Evolutionary conservation across 2,888 invertebrate species (phyloP).

Genomic region (Lysandra bellargus): DNA sequence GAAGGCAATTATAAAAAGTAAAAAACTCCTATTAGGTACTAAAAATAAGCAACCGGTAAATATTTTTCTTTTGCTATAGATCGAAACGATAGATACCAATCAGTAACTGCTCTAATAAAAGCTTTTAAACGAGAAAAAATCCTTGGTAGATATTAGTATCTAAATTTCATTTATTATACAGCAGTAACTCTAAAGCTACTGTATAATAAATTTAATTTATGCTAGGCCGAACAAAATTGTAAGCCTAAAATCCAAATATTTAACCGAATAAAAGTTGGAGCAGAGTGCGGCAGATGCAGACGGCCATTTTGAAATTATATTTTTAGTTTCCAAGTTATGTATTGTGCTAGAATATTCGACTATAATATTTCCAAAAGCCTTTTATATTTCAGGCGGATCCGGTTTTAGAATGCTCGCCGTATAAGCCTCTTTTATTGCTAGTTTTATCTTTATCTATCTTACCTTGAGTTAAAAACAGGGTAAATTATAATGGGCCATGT

Average conservation of each 20-base stretch:
- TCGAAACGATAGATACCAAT: background rate
- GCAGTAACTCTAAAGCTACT: background rate
- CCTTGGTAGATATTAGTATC: background rate
- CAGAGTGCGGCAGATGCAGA: constrained; percentile 19
- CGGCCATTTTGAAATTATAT: constrained; percentile 27
- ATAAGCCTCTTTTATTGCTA: background rate
- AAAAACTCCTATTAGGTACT: too few relatives aligned
- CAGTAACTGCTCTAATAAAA: background rate
- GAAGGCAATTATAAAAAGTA: too few relatives aligned
- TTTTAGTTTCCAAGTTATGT: constrained; percentile 22
- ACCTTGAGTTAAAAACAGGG: background rate
- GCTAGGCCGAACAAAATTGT: background rate
- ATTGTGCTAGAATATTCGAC: constrained; percentile 16
- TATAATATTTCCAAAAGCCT: constrained; percentile 25
- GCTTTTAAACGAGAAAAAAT: background rate
- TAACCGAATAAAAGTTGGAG: constrained; percentile 24
- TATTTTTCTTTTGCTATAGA: too few relatives aligned
- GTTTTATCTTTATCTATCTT: background rate
- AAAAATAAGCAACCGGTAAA: too few relatives aligned
- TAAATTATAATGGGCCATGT: background rate
- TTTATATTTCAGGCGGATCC: constrained; percentile 2
- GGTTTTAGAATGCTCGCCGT: background rate
- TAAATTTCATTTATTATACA: too few relatives aligned
- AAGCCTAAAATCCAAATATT: constrained; percentile 27
- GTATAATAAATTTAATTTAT: background rate